Evolutionary conservation across 2,888 invertebrate species (phyloP), one percentile per base, ranked within the genome.

Genomic region (Thyatira batis): DNA sequence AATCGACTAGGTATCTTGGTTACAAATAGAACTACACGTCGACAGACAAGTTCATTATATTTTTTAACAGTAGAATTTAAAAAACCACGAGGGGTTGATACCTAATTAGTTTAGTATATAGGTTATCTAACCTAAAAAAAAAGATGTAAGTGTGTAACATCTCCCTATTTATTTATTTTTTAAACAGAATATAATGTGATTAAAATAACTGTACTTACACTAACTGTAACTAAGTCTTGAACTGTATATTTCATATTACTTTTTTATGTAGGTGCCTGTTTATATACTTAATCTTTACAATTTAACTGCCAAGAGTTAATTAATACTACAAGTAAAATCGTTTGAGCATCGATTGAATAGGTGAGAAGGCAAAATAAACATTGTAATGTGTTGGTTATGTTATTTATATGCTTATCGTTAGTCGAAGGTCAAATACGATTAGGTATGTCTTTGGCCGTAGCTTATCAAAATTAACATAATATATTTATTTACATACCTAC

Each of bases 401-500:
- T 39, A 17, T 8, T 39, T 23, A 23, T 4, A 23, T 39, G 39
- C 39, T 39, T 48, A 48, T 48, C 48, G 5, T 48, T 27, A 48
- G 17, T 20, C 27, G 48, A 48, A 48, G 48, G 48, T 48, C 48
- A 48, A 25, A 25, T 5, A 13, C 25, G 17, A 27, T 27, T 8
- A 28, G 27, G 48, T 52, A 28, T 43, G 48, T 52, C 52, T 49
- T 20, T 52, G 27, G 33, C 43, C 28, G 6, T 49, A 52, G 43
- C 43, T 27, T 28, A 17, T 46, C 11, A 27, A 27, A 33, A 50
- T 50, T 39, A 25, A 25, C 20, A 45, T n/a, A 1, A 65, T 51
- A 55, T 43, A 56, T 61, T 52, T 65, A 65, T 65, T 52, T 52
- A 59, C 27, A 21, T 50, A 50, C 23, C 23, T 39, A 50, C 62